phyloP scores from a whole-genome alignment of 2,888 invertebrate genomes.

The Caenorhabditis becei region DNA sequence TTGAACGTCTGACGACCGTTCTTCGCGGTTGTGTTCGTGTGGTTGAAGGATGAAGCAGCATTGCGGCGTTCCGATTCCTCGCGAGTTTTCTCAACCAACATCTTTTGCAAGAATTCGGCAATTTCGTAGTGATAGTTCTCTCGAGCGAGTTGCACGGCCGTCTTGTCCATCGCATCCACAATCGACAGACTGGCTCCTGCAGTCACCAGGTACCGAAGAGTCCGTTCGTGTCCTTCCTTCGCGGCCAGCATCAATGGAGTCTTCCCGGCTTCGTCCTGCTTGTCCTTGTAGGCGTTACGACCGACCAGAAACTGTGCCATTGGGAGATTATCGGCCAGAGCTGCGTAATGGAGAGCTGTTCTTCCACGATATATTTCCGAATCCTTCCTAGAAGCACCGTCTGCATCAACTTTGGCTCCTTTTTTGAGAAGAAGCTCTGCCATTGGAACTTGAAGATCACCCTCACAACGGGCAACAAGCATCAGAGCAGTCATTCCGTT shows the following conservation, averaged over 20 bases:
- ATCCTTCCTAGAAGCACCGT: constrained; percentile 29
- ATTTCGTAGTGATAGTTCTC: constrained; percentile 24
- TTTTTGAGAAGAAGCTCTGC: constrained; percentile 17
- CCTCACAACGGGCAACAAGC: constrained; percentile 9
- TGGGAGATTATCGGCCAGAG: constrained; percentile 9
- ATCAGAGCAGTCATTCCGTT: constrained; percentile 48
- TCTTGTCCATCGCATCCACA: constrained; percentile 24
- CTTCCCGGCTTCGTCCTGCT: constrained; percentile 40
- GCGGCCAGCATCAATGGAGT: constrained; percentile 51
- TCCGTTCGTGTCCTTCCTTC: constrained; percentile 28
- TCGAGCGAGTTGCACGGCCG: constrained; percentile 9
- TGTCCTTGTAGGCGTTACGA: constrained; percentile 28
- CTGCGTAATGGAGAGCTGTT: constrained; percentile 47
- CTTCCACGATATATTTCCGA: constrained; percentile 33
- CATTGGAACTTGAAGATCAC: constrained; percentile 12
- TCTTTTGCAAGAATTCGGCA: constrained; percentile 13
- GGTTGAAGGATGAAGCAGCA: too few species aligned
- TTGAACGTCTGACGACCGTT: constrained; percentile 34
- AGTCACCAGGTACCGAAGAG: constrained; percentile 10
- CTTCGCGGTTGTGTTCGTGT: background rate
- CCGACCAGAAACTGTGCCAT: constrained; percentile 16
- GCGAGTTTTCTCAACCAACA: background rate
- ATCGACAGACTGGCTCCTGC: constrained; percentile 18
- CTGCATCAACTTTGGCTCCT: constrained; percentile 41
- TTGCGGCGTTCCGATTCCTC: background rate